phyloP scores from a whole-genome alignment of 2,797 vertebrate genomes.

The Amblyopsis hoosieri region DNA sequence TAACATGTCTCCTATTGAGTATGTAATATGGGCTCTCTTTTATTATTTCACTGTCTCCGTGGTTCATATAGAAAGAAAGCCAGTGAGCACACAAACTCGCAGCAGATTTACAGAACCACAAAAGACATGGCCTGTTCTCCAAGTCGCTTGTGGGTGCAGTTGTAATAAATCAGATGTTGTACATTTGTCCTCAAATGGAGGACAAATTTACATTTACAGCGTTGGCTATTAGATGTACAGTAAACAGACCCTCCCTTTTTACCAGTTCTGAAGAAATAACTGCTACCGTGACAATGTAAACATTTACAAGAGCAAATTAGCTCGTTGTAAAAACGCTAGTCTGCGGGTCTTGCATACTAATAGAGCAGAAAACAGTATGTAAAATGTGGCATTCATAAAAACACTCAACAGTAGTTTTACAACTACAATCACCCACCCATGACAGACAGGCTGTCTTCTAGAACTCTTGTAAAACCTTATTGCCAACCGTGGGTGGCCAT shows the following conservation, averaged over 20 bases:
- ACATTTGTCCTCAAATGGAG: constrained; percentile 29
- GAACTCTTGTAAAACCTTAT: constrained; percentile 44
- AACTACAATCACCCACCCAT: constrained; percentile 11
- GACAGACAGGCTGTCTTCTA: constrained; percentile 41
- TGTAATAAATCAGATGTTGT: constrained; percentile 32
- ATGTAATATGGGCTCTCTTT: constrained; percentile 2
- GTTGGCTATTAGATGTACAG: neutral
- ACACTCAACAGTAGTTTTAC: constrained; percentile 45
- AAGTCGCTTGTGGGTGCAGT: constrained; percentile 30
- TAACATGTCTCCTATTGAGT: constrained; percentile 17
- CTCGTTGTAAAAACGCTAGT: constrained; percentile 30
- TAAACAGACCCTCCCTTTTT: constrained; percentile 12
- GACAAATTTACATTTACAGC: constrained; percentile 6
- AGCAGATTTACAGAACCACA: constrained; percentile 51
- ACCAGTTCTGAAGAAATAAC: constrained; percentile 32
- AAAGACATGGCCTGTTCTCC: constrained; percentile 37
- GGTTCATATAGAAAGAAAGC: constrained; percentile 51
- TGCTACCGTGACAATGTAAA: constrained; percentile 47
- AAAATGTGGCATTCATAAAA: constrained; percentile 47
- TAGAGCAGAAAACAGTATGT: constrained; percentile 23
- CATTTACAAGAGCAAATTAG: constrained; percentile 56
- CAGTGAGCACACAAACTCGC: constrained; percentile 39
- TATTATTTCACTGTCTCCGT: constrained; percentile 43
- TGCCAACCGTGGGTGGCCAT: constrained; percentile 47
- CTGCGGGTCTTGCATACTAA: constrained; percentile 23